Conservation (phyloP, 2,888 invertebrate genomes). For the Clistopyga incitator region DNA sequence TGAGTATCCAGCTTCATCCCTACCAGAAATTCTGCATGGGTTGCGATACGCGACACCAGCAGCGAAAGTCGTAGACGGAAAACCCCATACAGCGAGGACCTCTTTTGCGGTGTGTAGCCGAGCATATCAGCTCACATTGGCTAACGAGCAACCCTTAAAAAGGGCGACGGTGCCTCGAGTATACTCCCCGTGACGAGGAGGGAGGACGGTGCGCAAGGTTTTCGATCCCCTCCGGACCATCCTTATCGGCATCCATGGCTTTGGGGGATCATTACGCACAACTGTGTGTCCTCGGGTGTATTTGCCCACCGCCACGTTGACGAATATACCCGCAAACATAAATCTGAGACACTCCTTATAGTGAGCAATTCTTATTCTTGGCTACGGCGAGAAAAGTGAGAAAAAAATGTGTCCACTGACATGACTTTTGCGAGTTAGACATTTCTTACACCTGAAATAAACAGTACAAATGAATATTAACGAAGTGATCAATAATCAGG, state of each 20-base stretch:
- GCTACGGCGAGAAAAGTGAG: too few species aligned
- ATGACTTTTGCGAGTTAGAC: too few species aligned
- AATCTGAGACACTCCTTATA: too few species aligned
- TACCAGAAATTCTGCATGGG: too few species aligned
- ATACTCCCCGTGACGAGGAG: conserved; percentile 32
- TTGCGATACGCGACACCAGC: neutral
- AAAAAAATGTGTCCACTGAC: too few species aligned
- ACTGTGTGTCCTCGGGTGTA: conserved; percentile 5
- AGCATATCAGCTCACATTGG: conserved; percentile 61
- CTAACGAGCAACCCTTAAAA: conserved; percentile 67
- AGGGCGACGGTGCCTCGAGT: conserved; percentile 44
- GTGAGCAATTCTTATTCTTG: too few species aligned
- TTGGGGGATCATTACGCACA: conserved; percentile 65
- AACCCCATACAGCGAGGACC: conserved; percentile 41
- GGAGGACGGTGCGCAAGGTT: conserved; percentile 20
- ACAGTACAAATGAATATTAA: too few species aligned
- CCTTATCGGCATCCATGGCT: conserved; percentile 62
- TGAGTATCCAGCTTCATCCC: too few species aligned
- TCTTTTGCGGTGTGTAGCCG: conserved; percentile 42
- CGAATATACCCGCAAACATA: too few species aligned
- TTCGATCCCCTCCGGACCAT: conserved; percentile 51
- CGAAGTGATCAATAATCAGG: too few species aligned
- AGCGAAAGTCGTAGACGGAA: neutral
- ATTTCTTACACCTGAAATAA: too few species aligned
- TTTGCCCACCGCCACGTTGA: neutral